These are phyloP conservation scores for Xiphophorus birchmanni DNA, from an alignment of 2,797 vertebrate species.

Conservation along the genomic window DNA sequence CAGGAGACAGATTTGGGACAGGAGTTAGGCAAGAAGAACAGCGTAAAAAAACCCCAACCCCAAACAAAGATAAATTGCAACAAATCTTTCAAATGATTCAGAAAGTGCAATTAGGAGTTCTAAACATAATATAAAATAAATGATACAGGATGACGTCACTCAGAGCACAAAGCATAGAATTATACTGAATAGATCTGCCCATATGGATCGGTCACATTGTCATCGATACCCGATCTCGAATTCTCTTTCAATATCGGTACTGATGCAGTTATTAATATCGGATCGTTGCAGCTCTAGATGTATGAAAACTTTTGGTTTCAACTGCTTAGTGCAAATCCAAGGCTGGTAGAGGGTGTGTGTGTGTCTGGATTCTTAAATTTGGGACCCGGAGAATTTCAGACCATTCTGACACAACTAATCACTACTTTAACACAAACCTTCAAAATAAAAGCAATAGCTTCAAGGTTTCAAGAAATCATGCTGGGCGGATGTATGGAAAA, in stretches of 20 bases:
- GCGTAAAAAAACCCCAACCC: too few species aligned
- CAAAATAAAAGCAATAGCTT: not conserved
- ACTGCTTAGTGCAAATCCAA: not conserved
- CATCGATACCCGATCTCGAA: too few species aligned
- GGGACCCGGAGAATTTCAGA: not conserved
- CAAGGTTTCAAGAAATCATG: not conserved
- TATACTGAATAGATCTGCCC: too few species aligned
- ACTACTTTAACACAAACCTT: not conserved
- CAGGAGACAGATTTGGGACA: constrained; percentile 23
- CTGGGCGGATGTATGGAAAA: not conserved
- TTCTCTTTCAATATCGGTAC: too few species aligned
- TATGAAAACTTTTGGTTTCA: not conserved
- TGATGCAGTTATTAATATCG: too few species aligned
- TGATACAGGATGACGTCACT: too few species aligned
- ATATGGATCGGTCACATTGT: too few species aligned
- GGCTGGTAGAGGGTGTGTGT: not conserved
- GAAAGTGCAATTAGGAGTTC: too few species aligned
- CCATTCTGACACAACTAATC: not conserved
- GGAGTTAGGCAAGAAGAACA: not conserved
- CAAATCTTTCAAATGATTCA: too few species aligned
- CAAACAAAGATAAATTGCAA: too few species aligned
- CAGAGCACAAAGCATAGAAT: too few species aligned
- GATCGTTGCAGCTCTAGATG: not conserved
- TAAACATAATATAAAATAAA: too few species aligned
- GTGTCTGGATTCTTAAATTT: not conserved